Evolutionary conservation across 2,888 invertebrate genomes (phyloP), one percentile per base, ranked within the genome.

Genomic region (Spisula subtruncata): DNA sequence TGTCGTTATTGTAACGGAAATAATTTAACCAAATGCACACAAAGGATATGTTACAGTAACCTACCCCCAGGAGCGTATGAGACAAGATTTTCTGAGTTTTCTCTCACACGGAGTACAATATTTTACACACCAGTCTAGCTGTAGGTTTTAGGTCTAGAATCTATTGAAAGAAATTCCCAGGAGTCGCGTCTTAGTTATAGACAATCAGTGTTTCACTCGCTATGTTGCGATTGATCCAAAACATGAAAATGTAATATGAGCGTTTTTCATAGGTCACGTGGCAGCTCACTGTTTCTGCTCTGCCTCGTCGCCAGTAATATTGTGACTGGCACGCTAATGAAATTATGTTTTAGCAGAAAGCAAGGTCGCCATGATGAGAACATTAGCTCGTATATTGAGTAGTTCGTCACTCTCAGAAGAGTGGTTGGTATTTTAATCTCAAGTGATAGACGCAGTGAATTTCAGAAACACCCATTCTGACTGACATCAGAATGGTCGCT

Each of bases 221-320:
- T 66, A 20, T 66, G 6, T 66, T 25, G n/a, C 60, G n/a, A 66
- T 66, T 66, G 60, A 66, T 66, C 60, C 60, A 25, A n/a, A 66
- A 25, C 60, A 66, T 66, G 60, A 25, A 66, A 66, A n/a, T 66
- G 60, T 66, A 66, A 66, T 66, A n/a, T 10, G 60, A 66, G 60
- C 5, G 25, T 25, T 41, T 66, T 25, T 66, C 25, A 10, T 25
- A 66, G 60, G 25, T 6, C 60, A 66, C 25, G 60, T 66, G 60
- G 5, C 60, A 25, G 12, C 25, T 10, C 2, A 8, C n/a, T 25
- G 60, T 66, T 66, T 66, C 25, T 66, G 60, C 10, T n/a, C n/a
- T n/a, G n/a, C n/a, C 25, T 25, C 8, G 60, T 25, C 25, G 25
- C 25, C 25, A 25, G n/a, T n/a, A 66, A 25, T 10, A 25, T 66